phyloP scores from a whole-genome alignment of 2,888 invertebrate species.

The Apotomis turbidana region DNA sequence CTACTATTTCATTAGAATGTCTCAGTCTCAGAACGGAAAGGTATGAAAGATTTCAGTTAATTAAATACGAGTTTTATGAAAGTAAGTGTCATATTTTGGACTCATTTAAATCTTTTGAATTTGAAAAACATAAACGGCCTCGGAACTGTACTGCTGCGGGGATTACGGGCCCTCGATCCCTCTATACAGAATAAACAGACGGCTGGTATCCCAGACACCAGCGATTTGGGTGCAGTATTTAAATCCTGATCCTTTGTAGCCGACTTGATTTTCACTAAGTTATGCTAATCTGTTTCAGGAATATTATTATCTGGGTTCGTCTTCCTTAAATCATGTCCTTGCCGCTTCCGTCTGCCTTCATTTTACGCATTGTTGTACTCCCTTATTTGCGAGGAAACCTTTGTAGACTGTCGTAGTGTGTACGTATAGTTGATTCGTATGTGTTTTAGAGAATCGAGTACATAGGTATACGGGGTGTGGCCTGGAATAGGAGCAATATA shows the following conservation, averaged over 20 bases:
- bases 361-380: slow-evolving; percentile 55
- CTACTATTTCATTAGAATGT: too few relatives aligned
- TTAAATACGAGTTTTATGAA: neutral
- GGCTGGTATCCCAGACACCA: slow-evolving; percentile 30
- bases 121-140: slow-evolving; percentile 27
- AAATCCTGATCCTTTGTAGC: slow-evolving; percentile 60
- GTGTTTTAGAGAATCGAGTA: too few relatives aligned
- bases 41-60: too few relatives aligned
- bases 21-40: too few relatives aligned
- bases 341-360: slow-evolving; percentile 47
- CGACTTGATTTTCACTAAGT: slow-evolving; percentile 52
- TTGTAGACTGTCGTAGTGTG: slow-evolving; percentile 52
- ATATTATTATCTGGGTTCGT: slow-evolving; percentile 51
- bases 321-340: slow-evolving; percentile 37
- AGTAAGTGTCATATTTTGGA: slow-evolving; percentile 9
- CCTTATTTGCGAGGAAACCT: slow-evolving; percentile 59
- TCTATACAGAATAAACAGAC: slow-evolving; percentile 36
- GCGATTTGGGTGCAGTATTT: slow-evolving; percentile 63
- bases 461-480: too few relatives aligned
- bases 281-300: slow-evolving; percentile 63
- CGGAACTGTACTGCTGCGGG: slow-evolving; percentile 1
- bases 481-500: too few relatives aligned
- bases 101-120: slow-evolving; percentile 31
- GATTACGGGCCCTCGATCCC: slow-evolving; percentile 33
- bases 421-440: slow-evolving; percentile 23